phyloP scores from a whole-genome alignment of 2,888 invertebrate genomes.

The Portevinia maculata region DNA sequence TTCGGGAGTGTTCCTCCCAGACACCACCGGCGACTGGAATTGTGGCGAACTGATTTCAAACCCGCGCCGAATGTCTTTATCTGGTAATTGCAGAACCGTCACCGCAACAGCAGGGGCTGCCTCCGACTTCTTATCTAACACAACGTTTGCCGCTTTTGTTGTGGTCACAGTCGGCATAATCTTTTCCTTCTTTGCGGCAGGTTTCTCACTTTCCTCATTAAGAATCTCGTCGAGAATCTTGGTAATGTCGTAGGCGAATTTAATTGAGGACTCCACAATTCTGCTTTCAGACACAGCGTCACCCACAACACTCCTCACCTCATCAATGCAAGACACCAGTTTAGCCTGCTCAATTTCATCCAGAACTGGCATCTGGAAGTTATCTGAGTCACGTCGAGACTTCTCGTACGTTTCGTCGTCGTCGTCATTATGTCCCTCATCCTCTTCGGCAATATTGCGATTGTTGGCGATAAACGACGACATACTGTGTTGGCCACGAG shows the following conservation, averaged over 20 bases:
- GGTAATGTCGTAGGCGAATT: constrained; percentile 88
- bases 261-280: constrained; percentile 88
- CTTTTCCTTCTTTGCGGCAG: constrained; percentile 75
- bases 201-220: constrained; percentile 81
- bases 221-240: constrained; percentile 90
- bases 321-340: constrained; percentile 92
- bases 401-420: constrained; percentile 83
- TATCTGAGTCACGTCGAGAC: constrained; percentile 80
- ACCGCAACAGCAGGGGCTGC: constrained; percentile 65
- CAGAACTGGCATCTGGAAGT: constrained; percentile 84
- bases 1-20: constrained; percentile 85
- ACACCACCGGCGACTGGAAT: constrained; percentile 87
- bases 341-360: constrained; percentile 88
- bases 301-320: constrained; percentile 91
- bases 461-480: constrained; percentile 88
- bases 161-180: constrained; percentile 70
- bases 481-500: constrained; percentile 88
- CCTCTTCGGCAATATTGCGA: constrained; percentile 89
- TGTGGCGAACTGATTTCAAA: constrained; percentile 84
- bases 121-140: constrained; percentile 74
- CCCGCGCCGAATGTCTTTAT: constrained; percentile 78
- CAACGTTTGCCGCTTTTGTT: constrained; percentile 78
- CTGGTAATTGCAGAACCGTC: constrained; percentile 74
- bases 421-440: constrained; percentile 86
- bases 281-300: constrained; percentile 89